These are phyloP conservation scores for Pseudomyrmex cubaensis DNA, from an alignment of 1,140 invertebrate species.

Conservation along the genomic window DNA sequence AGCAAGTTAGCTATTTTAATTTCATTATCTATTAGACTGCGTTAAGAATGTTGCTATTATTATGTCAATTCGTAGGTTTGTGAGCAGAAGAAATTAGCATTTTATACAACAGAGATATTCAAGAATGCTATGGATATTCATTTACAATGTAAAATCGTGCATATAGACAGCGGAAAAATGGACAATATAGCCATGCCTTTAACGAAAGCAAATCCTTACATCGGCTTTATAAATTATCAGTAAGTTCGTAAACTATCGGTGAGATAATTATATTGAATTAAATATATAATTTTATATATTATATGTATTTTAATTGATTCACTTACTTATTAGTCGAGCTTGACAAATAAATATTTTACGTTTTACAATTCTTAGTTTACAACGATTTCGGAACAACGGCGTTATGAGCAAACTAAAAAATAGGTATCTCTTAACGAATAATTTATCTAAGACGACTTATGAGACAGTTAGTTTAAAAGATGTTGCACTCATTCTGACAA, in stretches of 20 bases:
- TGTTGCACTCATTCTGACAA: constrained; percentile 46
- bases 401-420: constrained; percentile 52
- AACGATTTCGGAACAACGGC: constrained; percentile 65
- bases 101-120: constrained; percentile 51
- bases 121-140: not conserved
- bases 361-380: constrained; percentile 57
- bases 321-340: not conserved
- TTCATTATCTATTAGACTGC: constrained; percentile 4
- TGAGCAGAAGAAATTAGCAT: constrained; percentile 51
- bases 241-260: constrained; percentile 27
- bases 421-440: not conserved
- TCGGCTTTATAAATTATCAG: constrained; percentile 59
- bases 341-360: not conserved
- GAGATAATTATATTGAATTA: too few species aligned
- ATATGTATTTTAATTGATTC: not conserved
- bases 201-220: constrained; percentile 54
- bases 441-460: not conserved
- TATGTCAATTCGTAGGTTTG: constrained; percentile 53
- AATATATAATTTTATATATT: not conserved
- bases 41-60: not conserved
- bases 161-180: constrained; percentile 32
- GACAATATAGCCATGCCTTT: constrained; percentile 58
- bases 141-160: constrained; percentile 11
- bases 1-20: constrained; percentile 53
- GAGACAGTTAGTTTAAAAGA: constrained; percentile 31